Evolutionary conservation across 2,888 invertebrate species (phyloP), one percentile per base, ranked within the genome.

Genomic region (Dyspetes luteomarginatus): DNA sequence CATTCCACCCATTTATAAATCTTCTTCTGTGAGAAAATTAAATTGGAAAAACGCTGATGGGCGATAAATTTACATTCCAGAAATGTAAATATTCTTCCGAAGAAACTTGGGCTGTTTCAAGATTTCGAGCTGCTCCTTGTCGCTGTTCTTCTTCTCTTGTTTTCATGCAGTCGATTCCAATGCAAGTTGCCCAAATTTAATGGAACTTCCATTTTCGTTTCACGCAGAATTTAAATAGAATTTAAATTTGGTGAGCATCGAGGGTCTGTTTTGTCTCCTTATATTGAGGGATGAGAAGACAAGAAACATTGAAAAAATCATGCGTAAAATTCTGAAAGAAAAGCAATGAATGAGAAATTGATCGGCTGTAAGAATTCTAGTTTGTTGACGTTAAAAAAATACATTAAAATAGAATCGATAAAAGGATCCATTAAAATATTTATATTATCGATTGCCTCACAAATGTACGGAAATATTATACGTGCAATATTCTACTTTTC

Each of bases 111-210:
- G 19, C 45, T 15, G 19, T 4, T 30, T 60, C 48, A 19, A 24
- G 28, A 45, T 45, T 52, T 15, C 58, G 45, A 15, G 30, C 43
- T 24, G 17, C 28, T n/a, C 55, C 24, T 56, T 43, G n/a, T 69
- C 15, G n/a, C 28, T n/a, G 41, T 48, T 45, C 22, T 30, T 36
- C 26, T 71, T 71, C 19, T 4, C 4, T 50, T 24, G 22, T 60
- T 45, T 58, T 50, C 24, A 19, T n/a, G 15, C 55, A 68, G 56
- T 43, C 55, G 56, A 48, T 48, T 71, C 22, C 45, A 48, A 71
- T 30, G 56, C 9, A 24, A 4, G n/a, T n/a, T n/a, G 55, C 36
- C 43, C 36, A 36, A 48, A 48, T 17, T 17, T 5, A 28, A 28
- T 56, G 43, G 43, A 45, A 26, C 19, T 56, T 3, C n/a, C n/a